A percentile compares a stretch with the other conserved stretches of the same genome.
Evolutionary conservation across 2,888 invertebrate species (phyloP).

Genomic region (Pyrocoelia pectoralis): DNA sequence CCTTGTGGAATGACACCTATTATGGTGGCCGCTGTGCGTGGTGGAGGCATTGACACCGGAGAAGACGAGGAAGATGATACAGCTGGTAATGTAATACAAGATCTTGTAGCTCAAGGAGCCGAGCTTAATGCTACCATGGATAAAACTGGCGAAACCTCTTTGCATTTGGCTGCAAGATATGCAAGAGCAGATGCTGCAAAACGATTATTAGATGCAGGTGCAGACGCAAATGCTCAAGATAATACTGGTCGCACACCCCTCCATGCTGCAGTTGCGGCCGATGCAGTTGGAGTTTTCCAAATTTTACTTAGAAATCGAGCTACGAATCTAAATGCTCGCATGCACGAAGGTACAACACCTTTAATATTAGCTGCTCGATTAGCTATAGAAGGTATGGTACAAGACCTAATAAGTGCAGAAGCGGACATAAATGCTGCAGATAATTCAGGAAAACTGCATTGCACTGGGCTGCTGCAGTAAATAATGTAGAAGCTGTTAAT

Average conservation of each 20-base stretch:
- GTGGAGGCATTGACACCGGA: constrained; percentile 79
- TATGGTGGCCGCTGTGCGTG: constrained; percentile 92
- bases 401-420: constrained; percentile 92
- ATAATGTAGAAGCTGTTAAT: constrained; percentile 93
- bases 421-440: constrained; percentile 96
- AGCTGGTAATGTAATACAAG: constrained; percentile 60
- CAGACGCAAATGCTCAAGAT: constrained; percentile 94
- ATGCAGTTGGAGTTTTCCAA: constrained; percentile 96
- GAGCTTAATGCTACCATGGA: constrained; percentile 94
- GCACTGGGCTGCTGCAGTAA: constrained; percentile 98
- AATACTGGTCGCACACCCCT: constrained; percentile 93
- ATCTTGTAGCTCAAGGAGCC: constrained; percentile 71
- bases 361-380: constrained; percentile 90
- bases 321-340: constrained; percentile 92
- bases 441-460: constrained; percentile 96
- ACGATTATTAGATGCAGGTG: constrained; percentile 75
- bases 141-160: constrained; percentile 92
- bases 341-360: constrained; percentile 96
- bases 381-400: constrained; percentile 96
- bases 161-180: constrained; percentile 93
- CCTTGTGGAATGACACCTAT: constrained; percentile 94
- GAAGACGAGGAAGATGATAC: constrained; percentile 82
- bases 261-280: constrained; percentile 95
- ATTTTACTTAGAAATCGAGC: constrained; percentile 90
- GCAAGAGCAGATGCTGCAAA: constrained; percentile 96